Evolutionary conservation across 2,888 invertebrate species (phyloP), one percentile per base, ranked within the genome.

Genomic region (Volucella inanis): DNA sequence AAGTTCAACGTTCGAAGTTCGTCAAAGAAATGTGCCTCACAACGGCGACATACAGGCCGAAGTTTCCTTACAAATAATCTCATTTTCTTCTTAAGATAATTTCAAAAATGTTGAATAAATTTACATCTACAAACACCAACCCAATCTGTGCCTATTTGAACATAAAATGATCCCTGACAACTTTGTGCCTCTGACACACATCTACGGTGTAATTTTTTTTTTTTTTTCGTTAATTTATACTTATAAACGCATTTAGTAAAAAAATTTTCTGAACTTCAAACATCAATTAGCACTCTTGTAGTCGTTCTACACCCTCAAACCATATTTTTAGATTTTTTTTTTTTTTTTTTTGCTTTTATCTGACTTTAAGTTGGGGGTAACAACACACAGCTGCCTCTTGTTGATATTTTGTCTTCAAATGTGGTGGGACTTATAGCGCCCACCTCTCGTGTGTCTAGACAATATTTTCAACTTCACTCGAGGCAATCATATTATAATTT

Each of bases 221-320:
- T 31, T 6, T 31, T 31, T 31, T 31, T 31, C 6, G 0, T 31
- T 31, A 55, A 55, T 14, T 12, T 12, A 15, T 39, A 14, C 65
- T 76, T 70, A 45, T 77, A 62, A 83, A 72, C 72, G n/a, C 78
- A 72, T 67, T 83, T 78, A 62, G 14, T 78, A 55, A 72, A 50
- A 62, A 50, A 31, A 22, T 22, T 4, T 31, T 22, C 43, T 50
- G 10, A 75, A 59, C 61, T 75, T 75, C 47, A 64, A 84, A 84
- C 75, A 79, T 79, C 70, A 84, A 79, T 84, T 84, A 79, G 49
- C 64, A 39, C 43, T 38, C 38, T 45, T 43, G 31, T 31, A 31
- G 31, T 6, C 6, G 31, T 31, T 31, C 31, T 31, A 0, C 31
- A 4, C 6, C 6, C 31, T 31, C 31, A 31, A 31, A 31, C 12